Percentiles rank a stretch among this genome's conserved stretches.
These are phyloP conservation scores for Pitangus sulphuratus DNA, from an alignment of 2,797 vertebrate species.

Conservation along the genomic window DNA sequence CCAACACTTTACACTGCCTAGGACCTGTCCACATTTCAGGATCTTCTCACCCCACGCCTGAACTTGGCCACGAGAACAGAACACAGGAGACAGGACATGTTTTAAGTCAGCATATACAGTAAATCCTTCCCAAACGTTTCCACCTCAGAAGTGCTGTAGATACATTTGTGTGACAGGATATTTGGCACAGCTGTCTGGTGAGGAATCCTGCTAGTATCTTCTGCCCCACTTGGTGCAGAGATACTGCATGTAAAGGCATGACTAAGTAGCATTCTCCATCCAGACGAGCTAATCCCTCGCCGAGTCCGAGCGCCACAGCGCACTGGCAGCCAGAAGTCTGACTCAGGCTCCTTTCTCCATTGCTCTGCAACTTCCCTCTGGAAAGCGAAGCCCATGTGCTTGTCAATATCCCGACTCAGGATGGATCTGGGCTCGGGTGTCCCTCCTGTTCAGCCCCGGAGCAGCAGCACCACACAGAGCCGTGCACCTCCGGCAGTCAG, in stretches of 20 bases:
- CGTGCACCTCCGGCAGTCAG: conserved; percentile 69
- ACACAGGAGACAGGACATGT: not conserved
- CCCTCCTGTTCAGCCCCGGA: not conserved
- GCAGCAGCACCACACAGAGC: not conserved
- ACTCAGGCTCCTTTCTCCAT: conserved; percentile 22
- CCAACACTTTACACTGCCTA: not conserved
- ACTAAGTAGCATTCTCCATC: conserved; percentile 55
- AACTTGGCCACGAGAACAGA: conserved; percentile 23
- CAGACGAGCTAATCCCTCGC: not conserved
- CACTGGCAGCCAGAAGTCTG: not conserved
- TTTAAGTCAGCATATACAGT: conserved; percentile 34
- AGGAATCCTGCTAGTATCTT: not conserved
- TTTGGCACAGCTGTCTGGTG: conserved; percentile 63
- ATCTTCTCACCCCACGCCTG: not conserved
- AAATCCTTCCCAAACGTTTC: conserved; percentile 28
- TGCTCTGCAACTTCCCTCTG: conserved; percentile 6
- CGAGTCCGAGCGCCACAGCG: not conserved
- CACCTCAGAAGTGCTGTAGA: conserved; percentile 14
- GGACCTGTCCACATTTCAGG: not conserved
- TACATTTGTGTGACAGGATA: not conserved
- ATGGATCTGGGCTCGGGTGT: not conserved
- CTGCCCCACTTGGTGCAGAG: conserved; percentile 41
- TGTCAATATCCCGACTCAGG: not conserved
- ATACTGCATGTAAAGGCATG: conserved; percentile 58
- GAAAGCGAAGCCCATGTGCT: not conserved